Evolutionary conservation across 2,797 vertebrate species (phyloP), one percentile per base, ranked within the genome.

Genomic region (Lepidocolaptes lacrymiger): DNA sequence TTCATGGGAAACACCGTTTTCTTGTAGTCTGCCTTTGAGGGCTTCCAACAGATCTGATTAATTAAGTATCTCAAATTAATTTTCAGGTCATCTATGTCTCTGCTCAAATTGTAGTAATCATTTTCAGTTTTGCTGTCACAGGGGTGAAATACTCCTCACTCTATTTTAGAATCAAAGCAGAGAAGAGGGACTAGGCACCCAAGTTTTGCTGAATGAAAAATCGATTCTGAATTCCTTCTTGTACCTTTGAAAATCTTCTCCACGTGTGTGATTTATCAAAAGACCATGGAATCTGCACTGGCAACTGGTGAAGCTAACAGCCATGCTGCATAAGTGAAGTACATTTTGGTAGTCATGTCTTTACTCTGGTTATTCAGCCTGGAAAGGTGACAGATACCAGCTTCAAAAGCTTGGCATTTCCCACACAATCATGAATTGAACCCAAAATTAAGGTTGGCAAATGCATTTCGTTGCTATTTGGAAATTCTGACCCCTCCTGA

Each of bases 321-420:
- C 12, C 16, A 59, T 30, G 36, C 55, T 84, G 21, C 39, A 27
- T 21, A 84, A 82, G 66, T 56, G 58, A 85, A 88, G 26, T 28
- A 82, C 39, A 46, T 69, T 61, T 78, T 62, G 62, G 19, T 69
- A 34, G 27, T 56, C 4, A 1, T 63, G 15, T 73, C 63, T 90
- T 90, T 59, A 12, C 11, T 59, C 10, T 34, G 48, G 30, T 49
- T 83, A 26, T 56, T 89, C 48, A 69, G 12, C 55, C 48, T 49
- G 32, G 41, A 66, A 95, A 67, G 22, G 62, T 93, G 49, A 39
- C 44, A 79, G 67, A 66, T 81, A 52, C 23, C 22, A 75, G 13
- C 39, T 81, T 88, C 73, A 83, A 78, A 89, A 78, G 44, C 36
- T 26, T 49, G 48, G 43, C 69, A 61, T 73, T 95, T 85, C 66